Conservation (phyloP, 2,888 invertebrate genomes). For the Drosophila yooni region DNA sequence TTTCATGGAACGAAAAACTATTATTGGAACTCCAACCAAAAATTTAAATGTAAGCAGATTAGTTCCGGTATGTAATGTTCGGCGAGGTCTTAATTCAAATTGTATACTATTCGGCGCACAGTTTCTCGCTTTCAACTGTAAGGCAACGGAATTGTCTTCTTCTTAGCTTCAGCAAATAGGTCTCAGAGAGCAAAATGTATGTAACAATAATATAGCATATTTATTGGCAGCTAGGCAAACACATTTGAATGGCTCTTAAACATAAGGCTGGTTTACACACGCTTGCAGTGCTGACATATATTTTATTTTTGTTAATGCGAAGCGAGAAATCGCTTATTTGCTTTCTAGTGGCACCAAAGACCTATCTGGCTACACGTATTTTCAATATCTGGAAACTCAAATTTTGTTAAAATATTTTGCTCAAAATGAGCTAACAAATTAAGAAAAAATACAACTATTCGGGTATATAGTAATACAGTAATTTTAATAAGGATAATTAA, state of each 20-base stretch:
- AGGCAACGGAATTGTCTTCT: background rate
- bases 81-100: background rate
- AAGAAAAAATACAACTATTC: background rate
- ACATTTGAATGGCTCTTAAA: background rate
- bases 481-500: background rate
- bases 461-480: too few relatives aligned
- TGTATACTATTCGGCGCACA: too few relatives aligned
- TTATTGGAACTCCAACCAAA: background rate
- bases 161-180: background rate
- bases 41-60: background rate
- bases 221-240: background rate
- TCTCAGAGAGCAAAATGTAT: background rate
- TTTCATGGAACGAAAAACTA: background rate
- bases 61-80: background rate
- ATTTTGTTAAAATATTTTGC: background rate
- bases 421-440: background rate
- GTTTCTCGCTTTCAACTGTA: background rate
- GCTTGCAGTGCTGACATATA: background rate
- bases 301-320: background rate
- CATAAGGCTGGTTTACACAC: background rate
- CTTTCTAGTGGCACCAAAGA: too few relatives aligned
- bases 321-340: too few relatives aligned
- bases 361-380: too few relatives aligned
- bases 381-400: background rate
- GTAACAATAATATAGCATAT: background rate